Evolutionary conservation across 2,113 vertebrate species (phyloP).

Genomic region (Mohoua ochrocephala): DNA sequence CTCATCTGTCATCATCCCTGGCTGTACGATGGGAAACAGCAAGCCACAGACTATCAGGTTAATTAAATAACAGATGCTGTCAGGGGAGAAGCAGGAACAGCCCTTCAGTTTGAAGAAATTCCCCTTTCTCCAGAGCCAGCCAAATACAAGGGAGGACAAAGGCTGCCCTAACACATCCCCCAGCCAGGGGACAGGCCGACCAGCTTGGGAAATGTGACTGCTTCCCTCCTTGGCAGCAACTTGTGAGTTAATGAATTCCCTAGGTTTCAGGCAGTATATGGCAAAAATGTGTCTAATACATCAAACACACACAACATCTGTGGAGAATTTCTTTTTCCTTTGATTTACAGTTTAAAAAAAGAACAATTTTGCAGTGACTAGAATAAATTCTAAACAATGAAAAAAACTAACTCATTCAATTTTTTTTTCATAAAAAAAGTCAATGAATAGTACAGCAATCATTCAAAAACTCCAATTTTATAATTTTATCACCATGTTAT

Average conservation of each 20-base stretch:
- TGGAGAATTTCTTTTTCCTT: conserved; percentile 35
- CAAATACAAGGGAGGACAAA: neutral
- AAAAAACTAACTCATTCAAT: neutral
- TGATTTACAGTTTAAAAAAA: conserved; percentile 44
- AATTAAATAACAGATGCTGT: neutral
- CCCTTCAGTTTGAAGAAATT: neutral
- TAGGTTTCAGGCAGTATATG: conserved; percentile 23
- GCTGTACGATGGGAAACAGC: neutral
- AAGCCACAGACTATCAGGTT: neutral
- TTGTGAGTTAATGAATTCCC: conserved; percentile 48
- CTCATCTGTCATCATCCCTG: neutral
- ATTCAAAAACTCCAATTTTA: neutral
- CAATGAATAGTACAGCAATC: neutral
- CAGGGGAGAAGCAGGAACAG: neutral
- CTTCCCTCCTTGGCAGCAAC: neutral
- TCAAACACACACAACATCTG: conserved; percentile 44
- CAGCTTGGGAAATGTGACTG: neutral
- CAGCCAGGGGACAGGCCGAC: neutral
- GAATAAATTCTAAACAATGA: conserved; percentile 28
- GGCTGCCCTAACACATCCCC: neutral
- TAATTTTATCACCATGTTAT: neutral
- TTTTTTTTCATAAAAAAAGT: neutral
- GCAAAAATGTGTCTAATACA: conserved; percentile 47
- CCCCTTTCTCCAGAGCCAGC: neutral
- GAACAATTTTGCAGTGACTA: neutral